These are phyloP conservation scores for Drosophila mettleri DNA, from an alignment of 2,888 invertebrate genomes.

Conservation along the genomic window DNA sequence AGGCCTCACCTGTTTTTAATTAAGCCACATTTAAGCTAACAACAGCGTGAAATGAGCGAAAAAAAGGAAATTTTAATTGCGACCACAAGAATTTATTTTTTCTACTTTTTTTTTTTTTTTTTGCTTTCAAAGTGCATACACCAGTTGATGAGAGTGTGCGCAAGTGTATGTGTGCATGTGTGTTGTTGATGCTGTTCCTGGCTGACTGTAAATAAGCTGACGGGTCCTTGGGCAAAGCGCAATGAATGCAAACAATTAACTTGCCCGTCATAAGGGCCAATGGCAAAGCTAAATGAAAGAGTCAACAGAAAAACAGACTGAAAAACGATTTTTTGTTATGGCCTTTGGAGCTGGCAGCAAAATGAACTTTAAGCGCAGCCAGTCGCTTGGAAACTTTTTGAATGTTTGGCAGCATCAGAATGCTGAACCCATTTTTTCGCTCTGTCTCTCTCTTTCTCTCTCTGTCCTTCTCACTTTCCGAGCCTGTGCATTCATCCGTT, in stretches of 20 bases:
- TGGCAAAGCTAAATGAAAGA: slow-evolving; percentile 44
- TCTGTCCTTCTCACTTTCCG: background rate
- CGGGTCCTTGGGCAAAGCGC: slow-evolving; percentile 36
- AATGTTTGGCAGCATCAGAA: slow-evolving; percentile 54
- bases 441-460: background rate
- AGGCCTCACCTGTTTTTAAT: slow-evolving; percentile 59
- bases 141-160: slow-evolving; percentile 15
- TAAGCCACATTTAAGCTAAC: slow-evolving; percentile 68
- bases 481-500: slow-evolving; percentile 67
- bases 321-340: slow-evolving; percentile 55
- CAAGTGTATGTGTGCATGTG: slow-evolving; percentile 1
- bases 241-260: slow-evolving; percentile 70
- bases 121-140: slow-evolving; percentile 41
- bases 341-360: slow-evolving; percentile 47
- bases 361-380: slow-evolving; percentile 65
- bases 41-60: slow-evolving; percentile 33
- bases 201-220: slow-evolving; percentile 63
- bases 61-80: slow-evolving; percentile 60
- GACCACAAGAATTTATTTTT: slow-evolving; percentile 9
- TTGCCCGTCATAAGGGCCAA: slow-evolving; percentile 61
- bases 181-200: slow-evolving; percentile 21
- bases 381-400: slow-evolving; percentile 71
- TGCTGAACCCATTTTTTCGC: background rate
- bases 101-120: too few species aligned
- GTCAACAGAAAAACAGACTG: slow-evolving; percentile 15